phyloP scores from a whole-genome alignment of 2,888 invertebrate genomes.

The Pollenia amentaria region DNA sequence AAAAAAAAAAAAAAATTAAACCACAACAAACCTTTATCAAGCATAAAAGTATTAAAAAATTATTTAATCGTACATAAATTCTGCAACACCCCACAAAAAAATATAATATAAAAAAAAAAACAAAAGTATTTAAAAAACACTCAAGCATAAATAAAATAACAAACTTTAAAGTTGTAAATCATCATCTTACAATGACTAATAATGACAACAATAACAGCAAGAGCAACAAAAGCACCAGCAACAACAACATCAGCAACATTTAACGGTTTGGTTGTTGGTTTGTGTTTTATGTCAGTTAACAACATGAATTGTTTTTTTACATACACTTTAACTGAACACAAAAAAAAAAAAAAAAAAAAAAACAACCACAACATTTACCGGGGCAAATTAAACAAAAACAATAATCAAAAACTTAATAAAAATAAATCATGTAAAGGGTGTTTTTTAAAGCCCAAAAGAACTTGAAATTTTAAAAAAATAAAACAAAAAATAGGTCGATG shows the following conservation, averaged over 20 bases:
- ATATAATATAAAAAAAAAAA: neutral
- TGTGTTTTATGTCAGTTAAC: constrained; percentile 43
- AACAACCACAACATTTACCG: neutral
- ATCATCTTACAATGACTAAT: constrained; percentile 34
- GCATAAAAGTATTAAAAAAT: neutral
- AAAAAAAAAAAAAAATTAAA: no score
- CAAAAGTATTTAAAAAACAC: constrained; percentile 11
- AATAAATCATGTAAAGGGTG: no score
- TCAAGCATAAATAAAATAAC: neutral
- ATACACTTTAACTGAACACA: neutral
- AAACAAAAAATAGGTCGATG: neutral
- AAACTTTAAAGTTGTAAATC: constrained; percentile 29
- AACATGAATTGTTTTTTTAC: neutral
- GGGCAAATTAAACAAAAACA: constrained; percentile 4
- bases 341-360: neutral
- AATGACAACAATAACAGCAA: neutral
- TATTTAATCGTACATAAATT: constrained; percentile 2
- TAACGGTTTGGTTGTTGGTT: neutral
- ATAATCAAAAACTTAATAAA: no score
- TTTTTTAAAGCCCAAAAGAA: no score
- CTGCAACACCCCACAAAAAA: neutral
- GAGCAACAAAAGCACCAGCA: neutral
- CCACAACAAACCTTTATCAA: neutral
- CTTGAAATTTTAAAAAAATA: neutral
- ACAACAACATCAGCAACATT: neutral